These are phyloP conservation scores for Sparus aurata DNA, from an alignment of 2,797 vertebrate species.

Conservation along the genomic window DNA sequence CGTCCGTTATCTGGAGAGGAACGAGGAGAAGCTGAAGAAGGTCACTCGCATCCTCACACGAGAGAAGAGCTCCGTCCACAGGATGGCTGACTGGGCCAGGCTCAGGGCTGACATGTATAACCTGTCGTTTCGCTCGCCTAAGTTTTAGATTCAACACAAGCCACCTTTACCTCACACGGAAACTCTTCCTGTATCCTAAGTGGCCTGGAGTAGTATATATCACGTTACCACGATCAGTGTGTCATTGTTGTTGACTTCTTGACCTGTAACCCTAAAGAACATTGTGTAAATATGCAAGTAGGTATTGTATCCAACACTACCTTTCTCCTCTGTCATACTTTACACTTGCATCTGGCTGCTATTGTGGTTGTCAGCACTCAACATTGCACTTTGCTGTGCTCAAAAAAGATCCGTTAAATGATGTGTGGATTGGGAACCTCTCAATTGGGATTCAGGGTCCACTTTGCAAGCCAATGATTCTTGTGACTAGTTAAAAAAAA, in stretches of 20 bases:
- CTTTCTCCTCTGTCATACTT: slow-evolving; percentile 6
- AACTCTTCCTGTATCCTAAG: slow-evolving; percentile 4
- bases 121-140: slow-evolving; percentile 78
- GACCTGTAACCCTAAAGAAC: slow-evolving; percentile 35
- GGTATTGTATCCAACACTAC: slow-evolving; percentile 36
- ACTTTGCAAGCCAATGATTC: neutral
- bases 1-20: slow-evolving; percentile 92
- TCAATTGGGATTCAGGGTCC: neutral
- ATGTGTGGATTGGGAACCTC: neutral
- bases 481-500: neutral
- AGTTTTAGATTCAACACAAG: slow-evolving; percentile 56
- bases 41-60: slow-evolving; percentile 88
- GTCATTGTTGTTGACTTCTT: slow-evolving; percentile 24
- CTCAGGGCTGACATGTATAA: slow-evolving; percentile 92
- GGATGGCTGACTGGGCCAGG: slow-evolving; percentile 89
- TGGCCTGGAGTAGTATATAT: neutral
- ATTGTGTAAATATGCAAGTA: neutral
- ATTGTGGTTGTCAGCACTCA: slow-evolving; percentile 5
- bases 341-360: slow-evolving; percentile 16
- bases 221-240: slow-evolving; percentile 13
- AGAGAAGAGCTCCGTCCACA: slow-evolving; percentile 90
- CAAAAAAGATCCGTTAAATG: slow-evolving; percentile 18
- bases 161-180: slow-evolving; percentile 37
- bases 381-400: neutral
- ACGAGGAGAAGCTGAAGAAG: slow-evolving; percentile 93